Conservation (phyloP, 2,797 vertebrate species). For the Melopsittacus undulatus region DNA sequence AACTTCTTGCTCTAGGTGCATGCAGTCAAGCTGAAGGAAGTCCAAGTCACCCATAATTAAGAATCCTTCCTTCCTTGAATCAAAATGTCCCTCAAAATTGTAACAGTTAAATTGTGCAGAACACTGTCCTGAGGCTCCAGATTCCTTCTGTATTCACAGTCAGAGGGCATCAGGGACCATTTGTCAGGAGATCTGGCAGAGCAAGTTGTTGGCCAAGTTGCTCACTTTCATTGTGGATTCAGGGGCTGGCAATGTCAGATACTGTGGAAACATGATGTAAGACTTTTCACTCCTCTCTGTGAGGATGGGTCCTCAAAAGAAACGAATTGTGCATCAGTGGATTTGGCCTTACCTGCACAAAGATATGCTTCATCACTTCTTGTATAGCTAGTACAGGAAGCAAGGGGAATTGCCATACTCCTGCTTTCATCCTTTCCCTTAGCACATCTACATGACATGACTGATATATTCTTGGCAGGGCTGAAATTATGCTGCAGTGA, state of each 20-base stretch:
- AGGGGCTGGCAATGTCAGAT: neutral
- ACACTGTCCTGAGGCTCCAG: neutral
- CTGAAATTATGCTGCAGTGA: constrained; percentile 59
- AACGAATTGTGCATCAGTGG: neutral
- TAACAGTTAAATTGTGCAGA: neutral
- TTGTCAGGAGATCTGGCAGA: neutral
- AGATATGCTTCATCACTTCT: neutral
- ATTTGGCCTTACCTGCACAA: neutral
- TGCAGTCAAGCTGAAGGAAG: neutral
- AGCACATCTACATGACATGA: constrained; percentile 17
- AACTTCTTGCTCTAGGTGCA: neutral
- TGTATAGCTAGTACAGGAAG: neutral
- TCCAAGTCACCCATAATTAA: neutral
- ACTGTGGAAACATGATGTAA: neutral
- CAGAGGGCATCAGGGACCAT: neutral
- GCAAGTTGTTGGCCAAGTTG: neutral
- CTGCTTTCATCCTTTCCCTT: constrained; percentile 12
- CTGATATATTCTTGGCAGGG: constrained; percentile 58
- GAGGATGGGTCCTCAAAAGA: neutral
- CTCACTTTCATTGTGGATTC: neutral
- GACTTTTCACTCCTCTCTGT: neutral
- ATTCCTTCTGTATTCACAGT: neutral
- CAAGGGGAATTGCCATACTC: neutral
- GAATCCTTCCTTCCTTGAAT: neutral
- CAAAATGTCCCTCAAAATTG: neutral